Evolutionary conservation across 2,113 vertebrate species (phyloP).

Genomic region (Centropristis striata): DNA sequence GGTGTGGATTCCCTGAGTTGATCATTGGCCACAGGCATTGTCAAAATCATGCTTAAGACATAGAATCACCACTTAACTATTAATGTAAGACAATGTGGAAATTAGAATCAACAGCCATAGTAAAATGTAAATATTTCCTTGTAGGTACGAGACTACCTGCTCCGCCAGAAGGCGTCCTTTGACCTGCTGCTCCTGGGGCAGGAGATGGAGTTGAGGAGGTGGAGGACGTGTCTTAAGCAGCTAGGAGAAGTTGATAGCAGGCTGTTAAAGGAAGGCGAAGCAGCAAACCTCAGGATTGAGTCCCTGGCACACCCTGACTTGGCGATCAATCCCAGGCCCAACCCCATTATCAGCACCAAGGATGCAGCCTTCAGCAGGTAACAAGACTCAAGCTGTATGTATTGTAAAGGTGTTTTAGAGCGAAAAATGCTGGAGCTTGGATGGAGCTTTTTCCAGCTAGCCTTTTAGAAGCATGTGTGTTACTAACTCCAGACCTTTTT

Average conservation of each 20-base stretch:
- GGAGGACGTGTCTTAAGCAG: constrained; percentile 75
- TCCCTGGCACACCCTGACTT: constrained; percentile 82
- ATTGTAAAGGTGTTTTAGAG: neutral
- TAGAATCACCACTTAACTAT: neutral
- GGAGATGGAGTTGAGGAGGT: constrained; percentile 88
- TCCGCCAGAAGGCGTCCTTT: constrained; percentile 92
- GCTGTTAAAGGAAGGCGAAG: constrained; percentile 76
- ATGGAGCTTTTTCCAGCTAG: neutral
- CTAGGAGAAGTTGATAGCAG: constrained; percentile 82
- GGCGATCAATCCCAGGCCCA: constrained; percentile 74
- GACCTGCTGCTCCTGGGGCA: constrained; percentile 90
- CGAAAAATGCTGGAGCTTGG: neutral
- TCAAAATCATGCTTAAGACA: neutral
- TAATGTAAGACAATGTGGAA: neutral
- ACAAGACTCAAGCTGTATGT: neutral
- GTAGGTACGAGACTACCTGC: constrained; percentile 88
- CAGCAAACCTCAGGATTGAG: constrained; percentile 77
- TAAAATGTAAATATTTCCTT: neutral
- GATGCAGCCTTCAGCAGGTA: constrained; percentile 90
- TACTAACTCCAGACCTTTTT: neutral
- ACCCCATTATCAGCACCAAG: constrained; percentile 84
- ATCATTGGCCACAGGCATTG: neutral
- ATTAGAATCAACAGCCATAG: neutral
- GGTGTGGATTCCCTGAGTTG: neutral
- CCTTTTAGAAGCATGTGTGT: neutral